phyloP scores from a whole-genome alignment of 2,888 invertebrate genomes.

The Ptychoptera albimana region DNA sequence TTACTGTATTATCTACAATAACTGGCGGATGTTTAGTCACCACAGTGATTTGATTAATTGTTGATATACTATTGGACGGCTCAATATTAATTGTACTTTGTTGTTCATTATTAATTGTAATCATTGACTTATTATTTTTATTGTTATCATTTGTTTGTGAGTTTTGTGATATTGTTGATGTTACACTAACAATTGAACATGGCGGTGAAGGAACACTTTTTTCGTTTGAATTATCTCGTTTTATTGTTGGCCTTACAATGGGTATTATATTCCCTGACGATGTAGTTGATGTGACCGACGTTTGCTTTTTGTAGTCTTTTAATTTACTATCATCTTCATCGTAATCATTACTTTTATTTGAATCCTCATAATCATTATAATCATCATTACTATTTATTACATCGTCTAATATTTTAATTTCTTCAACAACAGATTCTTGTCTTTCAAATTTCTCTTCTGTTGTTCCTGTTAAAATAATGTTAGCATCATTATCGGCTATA shows the following conservation, averaged over 20 bases:
- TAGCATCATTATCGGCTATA: background rate
- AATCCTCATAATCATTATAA: too few species aligned
- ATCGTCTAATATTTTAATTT: too few species aligned
- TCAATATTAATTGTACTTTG: constrained; percentile 38
- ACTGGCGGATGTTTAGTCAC: constrained; percentile 69
- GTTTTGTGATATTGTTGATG: constrained; percentile 28
- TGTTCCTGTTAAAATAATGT: background rate
- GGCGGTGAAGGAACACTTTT: background rate
- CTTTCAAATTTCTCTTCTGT: too few species aligned
- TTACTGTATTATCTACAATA: constrained; percentile 41
- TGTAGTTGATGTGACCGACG: constrained; percentile 9
- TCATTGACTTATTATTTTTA: constrained; percentile 16
- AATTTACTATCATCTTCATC: too few species aligned
- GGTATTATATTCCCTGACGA: background rate
- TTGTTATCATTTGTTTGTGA: constrained; percentile 21
- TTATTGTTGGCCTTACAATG: background rate
- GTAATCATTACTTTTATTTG: too few species aligned
- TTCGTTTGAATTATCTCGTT: background rate
- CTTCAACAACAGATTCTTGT: too few species aligned
- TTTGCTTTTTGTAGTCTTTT: constrained; percentile 4
- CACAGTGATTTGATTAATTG: constrained; percentile 63
- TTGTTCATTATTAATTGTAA: constrained; percentile 19
- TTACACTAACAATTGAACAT: constrained; percentile 8
- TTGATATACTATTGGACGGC: constrained; percentile 53
- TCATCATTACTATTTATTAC: too few species aligned